Percentiles rank a stretch among this genome's conserved stretches.
Conservation (phyloP, 1,140 invertebrate genomes). For the Drepana arcuata region DNA sequence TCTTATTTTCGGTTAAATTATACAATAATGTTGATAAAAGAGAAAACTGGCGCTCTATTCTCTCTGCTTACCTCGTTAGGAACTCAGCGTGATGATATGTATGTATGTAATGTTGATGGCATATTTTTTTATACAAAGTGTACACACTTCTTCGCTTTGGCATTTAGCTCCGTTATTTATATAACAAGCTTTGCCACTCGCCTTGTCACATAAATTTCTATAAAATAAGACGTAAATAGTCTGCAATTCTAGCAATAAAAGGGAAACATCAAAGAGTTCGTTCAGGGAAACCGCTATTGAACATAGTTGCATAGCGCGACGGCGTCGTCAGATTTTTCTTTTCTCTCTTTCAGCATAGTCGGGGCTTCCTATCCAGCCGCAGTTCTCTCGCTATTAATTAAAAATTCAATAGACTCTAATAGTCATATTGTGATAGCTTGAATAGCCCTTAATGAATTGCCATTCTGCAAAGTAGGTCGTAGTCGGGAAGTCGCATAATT, state of each 20-base stretch:
- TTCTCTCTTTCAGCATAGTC: conserved; percentile 9
- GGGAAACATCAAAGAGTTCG: conserved; percentile 40
- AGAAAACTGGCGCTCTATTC: too few relatives aligned
- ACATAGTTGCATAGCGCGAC: conserved; percentile 13
- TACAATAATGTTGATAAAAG: too few relatives aligned
- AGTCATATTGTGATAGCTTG: conserved; percentile 54
- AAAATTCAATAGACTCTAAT: conserved; percentile 46
- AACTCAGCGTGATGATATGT: too few relatives aligned
- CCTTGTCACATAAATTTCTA: conserved; percentile 42
- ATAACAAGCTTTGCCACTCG: conserved; percentile 6
- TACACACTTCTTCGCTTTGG: background rate
- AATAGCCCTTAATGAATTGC: conserved; percentile 61
- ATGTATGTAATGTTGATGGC: background rate
- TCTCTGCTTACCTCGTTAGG: too few relatives aligned
- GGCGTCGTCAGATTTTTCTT: conserved; percentile 3
- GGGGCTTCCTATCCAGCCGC: conserved; percentile 10
- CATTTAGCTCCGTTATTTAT: background rate
- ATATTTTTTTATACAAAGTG: background rate
- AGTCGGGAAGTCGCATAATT: conserved; percentile 44
- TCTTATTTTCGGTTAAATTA: too few relatives aligned
- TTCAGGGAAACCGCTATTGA: conserved; percentile 33
- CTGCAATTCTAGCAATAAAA: conserved; percentile 34
- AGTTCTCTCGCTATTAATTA: conserved; percentile 28
- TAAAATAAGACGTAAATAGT: conserved; percentile 40
- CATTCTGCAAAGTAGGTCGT: conserved; percentile 46